Evolutionary conservation across 2,113 vertebrate genomes (phyloP).

Genomic region (Xenopus laevis): DNA sequence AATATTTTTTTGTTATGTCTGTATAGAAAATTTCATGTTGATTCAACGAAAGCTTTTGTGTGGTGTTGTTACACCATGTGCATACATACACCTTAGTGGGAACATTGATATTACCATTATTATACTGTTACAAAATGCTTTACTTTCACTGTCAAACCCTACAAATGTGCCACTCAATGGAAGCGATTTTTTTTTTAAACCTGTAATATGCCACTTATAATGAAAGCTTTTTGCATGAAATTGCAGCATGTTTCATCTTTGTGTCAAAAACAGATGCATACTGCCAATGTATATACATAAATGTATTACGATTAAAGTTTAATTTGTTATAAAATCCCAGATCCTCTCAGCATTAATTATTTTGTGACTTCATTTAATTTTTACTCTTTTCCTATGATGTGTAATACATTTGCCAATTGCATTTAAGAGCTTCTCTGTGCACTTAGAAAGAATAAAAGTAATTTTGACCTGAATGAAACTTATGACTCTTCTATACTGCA

Average conservation of each 20-base stretch:
- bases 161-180: too few relatives aligned
- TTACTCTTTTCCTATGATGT: conserved; percentile 13
- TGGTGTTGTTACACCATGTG: not conserved
- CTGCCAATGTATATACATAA: not conserved
- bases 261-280: not conserved
- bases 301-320: conserved; percentile 1
- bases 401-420: conserved; percentile 16
- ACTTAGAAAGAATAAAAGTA: conserved; percentile 14
- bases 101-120: too few relatives aligned
- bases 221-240: too few relatives aligned
- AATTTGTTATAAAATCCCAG: conserved; percentile 24
- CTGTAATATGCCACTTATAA: too few relatives aligned
- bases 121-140: too few relatives aligned
- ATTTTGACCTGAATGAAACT: conserved; percentile 27
- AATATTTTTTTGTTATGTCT: too few relatives aligned
- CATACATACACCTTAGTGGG: too few relatives aligned
- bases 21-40: too few relatives aligned
- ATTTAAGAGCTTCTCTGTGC: conserved; percentile 25
- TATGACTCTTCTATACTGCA: conserved; percentile 16
- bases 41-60: too few relatives aligned
- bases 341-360: conserved; percentile 30
- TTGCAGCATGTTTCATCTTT: too few relatives aligned
- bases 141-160: too few relatives aligned
- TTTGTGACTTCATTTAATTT: conserved; percentile 8
- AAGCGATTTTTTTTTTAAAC: too few relatives aligned